Conservation (phyloP, 1,140 invertebrate genomes). For the Drosophila ironensis region DNA sequence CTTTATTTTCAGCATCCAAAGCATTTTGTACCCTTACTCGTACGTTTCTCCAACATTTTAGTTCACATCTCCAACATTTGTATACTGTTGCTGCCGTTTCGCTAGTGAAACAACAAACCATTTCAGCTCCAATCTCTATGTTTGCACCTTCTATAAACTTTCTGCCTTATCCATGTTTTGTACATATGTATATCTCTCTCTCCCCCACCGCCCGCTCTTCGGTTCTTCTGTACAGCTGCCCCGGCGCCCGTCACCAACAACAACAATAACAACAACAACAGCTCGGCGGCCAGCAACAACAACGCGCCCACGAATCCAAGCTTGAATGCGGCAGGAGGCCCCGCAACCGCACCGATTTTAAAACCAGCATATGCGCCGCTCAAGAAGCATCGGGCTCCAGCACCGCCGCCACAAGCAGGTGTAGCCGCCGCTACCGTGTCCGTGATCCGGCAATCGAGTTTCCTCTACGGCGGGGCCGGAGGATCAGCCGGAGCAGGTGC, state of each 20-base stretch:
- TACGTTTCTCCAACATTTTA: background rate
- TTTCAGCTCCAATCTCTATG: background rate
- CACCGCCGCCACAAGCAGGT: constrained; percentile 73
- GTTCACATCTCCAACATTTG: background rate
- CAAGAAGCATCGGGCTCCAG: constrained; percentile 73
- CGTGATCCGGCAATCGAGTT: constrained; percentile 77
- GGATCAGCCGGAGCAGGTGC: constrained; percentile 25
- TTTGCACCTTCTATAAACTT: constrained; percentile 6
- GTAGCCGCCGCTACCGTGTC: constrained; percentile 77
- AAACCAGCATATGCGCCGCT: constrained; percentile 70
- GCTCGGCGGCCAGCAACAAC: constrained; percentile 46
- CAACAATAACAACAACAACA: constrained; percentile 56
- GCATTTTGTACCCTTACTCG: background rate
- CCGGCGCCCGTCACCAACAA: constrained; percentile 41
- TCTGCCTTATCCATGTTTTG: constrained; percentile 28
- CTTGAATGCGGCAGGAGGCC: background rate
- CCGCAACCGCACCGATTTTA: constrained; percentile 7
- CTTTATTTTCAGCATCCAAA: background rate
- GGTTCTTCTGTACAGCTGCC: constrained; percentile 12
- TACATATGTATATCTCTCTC: constrained; percentile 37
- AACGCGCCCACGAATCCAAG: constrained; percentile 33
- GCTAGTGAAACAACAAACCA: constrained; percentile 15
- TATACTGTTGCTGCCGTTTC: background rate
- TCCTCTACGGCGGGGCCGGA: constrained; percentile 68
- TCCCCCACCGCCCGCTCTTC: constrained; percentile 8